Evolutionary conservation across 2,888 invertebrate genomes (phyloP).

Genomic region (Allolobophora icterica): DNA sequence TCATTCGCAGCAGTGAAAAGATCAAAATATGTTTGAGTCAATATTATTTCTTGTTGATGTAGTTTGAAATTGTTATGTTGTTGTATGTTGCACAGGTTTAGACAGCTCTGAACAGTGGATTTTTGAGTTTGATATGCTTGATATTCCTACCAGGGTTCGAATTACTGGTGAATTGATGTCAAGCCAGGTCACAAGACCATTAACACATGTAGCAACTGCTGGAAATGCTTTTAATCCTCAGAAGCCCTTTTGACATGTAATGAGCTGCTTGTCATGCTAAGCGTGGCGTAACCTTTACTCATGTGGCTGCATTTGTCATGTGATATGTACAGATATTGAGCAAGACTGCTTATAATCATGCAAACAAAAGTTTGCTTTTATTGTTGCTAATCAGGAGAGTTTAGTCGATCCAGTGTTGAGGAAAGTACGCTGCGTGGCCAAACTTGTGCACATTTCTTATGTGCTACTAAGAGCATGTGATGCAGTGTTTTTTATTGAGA

Average conservation of each 20-base stretch:
- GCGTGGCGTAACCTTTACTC: background rate
- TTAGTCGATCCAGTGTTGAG: background rate
- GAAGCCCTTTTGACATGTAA: background rate
- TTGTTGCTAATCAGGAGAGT: background rate
- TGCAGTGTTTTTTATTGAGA: background rate
- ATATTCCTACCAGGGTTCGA: background rate
- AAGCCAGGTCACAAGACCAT: background rate
- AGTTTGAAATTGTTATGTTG: background rate
- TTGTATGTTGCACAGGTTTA: background rate
- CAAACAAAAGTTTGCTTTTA: background rate
- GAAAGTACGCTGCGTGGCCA: background rate
- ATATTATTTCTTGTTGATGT: background rate
- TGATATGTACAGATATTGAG: background rate
- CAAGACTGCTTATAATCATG: background rate
- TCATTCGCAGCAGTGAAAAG: background rate
- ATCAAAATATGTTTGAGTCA: background rate
- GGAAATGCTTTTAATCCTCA: background rate
- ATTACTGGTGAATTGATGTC: background rate
- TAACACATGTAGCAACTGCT: background rate
- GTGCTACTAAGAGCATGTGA: background rate
- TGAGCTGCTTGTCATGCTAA: background rate
- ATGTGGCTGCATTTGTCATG: conserved; percentile 14
- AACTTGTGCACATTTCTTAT: background rate
- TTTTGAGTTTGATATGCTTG: no score
- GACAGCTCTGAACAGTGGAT: background rate